Evolutionary conservation across 2,113 vertebrate species (phyloP).

Genomic region (Trichomycterus rosablanca): DNA sequence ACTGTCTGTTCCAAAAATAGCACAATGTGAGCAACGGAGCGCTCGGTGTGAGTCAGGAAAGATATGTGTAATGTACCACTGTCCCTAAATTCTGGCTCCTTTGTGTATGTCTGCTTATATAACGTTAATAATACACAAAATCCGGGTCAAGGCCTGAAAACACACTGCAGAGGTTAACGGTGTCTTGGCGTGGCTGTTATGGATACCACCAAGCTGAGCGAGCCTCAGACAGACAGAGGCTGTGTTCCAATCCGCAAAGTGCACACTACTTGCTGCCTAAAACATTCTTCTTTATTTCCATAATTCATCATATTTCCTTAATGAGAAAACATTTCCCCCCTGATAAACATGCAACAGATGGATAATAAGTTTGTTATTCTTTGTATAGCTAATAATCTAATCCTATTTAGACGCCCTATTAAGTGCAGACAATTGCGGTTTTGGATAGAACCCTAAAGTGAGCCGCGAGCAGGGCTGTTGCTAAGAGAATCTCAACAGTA

Average conservation of each 20-base stretch:
- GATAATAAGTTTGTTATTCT: no score
- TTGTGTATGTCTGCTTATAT: conserved; percentile 3
- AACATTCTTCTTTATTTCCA: not conserved
- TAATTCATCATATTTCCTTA: not conserved
- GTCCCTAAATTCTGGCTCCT: not conserved
- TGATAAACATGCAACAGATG: no score
- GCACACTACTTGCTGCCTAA: not conserved
- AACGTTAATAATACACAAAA: conserved; percentile 13
- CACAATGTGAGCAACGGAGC: conserved; percentile 22
- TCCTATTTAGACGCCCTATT: not conserved
- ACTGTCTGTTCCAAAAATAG: conserved; percentile 18
- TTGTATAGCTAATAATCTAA: no score
- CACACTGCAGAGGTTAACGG: not conserved
- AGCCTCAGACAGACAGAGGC: conserved; percentile 23
- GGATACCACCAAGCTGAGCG: conserved; percentile 31
- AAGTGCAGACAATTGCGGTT: not conserved
- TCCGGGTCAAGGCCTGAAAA: conserved; percentile 35
- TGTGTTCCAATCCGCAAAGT: conserved; percentile 1
- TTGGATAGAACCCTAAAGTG: not conserved
- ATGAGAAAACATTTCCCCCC: no score
- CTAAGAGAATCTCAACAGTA: conserved; percentile 20
- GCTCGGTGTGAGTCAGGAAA: conserved; percentile 17
- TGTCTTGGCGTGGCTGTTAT: conserved; percentile 20
- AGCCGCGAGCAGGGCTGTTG: conserved; percentile 18
- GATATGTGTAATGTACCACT: not conserved